A percentile compares a stretch with the other conserved stretches of the same genome.
Conservation (phyloP, 2,797 vertebrate genomes). For the Dryobates pubescens region DNA sequence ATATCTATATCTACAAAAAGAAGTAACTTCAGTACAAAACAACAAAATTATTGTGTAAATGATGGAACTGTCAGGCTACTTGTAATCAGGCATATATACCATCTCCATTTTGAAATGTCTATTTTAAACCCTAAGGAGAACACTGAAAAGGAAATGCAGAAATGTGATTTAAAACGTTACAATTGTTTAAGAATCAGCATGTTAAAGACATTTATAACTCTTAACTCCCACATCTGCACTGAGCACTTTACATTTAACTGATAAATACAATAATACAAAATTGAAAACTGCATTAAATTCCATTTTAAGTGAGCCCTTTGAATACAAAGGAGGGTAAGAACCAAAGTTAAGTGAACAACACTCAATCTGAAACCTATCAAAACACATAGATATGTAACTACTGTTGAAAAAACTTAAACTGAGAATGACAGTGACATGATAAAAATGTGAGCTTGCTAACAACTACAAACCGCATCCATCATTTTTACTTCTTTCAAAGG, state of each 20-base stretch:
- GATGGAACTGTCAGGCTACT: not conserved
- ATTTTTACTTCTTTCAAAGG: conserved; percentile 45
- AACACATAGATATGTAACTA: conserved; percentile 4
- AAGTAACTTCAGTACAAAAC: not conserved
- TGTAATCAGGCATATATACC: not conserved
- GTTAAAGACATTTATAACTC: not conserved
- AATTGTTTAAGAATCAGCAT: not conserved
- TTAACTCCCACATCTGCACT: not conserved
- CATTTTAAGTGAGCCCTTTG: not conserved
- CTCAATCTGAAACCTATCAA: conserved; percentile 22
- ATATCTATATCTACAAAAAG: not conserved
- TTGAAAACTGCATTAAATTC: not conserved
- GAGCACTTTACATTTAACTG: not conserved
- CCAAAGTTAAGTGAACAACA: not conserved
- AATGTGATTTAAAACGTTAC: not conserved
- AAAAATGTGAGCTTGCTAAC: not conserved
- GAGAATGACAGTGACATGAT: not conserved
- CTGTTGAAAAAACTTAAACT: conserved; percentile 15
- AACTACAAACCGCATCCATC: conserved; percentile 37
- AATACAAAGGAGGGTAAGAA: not conserved
- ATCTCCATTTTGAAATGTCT: not conserved
- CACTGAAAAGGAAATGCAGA: not conserved
- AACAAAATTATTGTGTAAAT: not conserved
- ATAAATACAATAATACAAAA: not conserved
- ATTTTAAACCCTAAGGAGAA: not conserved